These are phyloP conservation scores for Lepidostoma basale DNA, from an alignment of 1,140 invertebrate genomes.

Conservation along the genomic window DNA sequence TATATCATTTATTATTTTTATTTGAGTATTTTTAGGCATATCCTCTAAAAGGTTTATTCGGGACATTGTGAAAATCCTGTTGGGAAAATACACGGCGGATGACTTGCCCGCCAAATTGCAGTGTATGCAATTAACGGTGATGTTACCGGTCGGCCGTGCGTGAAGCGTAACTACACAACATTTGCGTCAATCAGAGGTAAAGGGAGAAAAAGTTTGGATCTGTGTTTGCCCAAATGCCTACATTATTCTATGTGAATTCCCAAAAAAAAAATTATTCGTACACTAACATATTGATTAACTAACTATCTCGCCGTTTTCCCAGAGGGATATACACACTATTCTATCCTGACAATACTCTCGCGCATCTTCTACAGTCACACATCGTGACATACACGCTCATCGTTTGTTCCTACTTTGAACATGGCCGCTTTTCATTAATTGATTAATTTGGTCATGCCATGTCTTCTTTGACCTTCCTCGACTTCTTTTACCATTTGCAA, in stretches of 20 bases:
- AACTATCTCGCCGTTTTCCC: neutral
- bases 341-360: neutral
- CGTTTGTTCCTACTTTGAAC: no score
- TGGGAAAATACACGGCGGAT: neutral
- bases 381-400: no score
- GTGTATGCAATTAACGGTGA: slow-evolving; percentile 15
- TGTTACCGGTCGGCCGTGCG: neutral
- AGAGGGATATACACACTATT: neutral
- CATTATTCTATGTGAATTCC: neutral
- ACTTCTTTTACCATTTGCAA: no score
- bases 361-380: no score
- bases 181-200: neutral
- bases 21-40: no score
- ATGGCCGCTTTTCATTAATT: no score
- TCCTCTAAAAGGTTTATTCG: no score
- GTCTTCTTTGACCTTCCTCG: no score
- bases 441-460: no score
- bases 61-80: slow-evolving; percentile 2
- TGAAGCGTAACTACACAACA: neutral
- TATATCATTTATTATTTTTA: no score
- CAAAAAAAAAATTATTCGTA: neutral
- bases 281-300: neutral
- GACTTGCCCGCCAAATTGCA: slow-evolving; percentile 10
- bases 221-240: neutral
- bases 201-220: neutral